Evolutionary conservation across 1,140 invertebrate species (phyloP).

Genomic region (Pseudoatta argentina): DNA sequence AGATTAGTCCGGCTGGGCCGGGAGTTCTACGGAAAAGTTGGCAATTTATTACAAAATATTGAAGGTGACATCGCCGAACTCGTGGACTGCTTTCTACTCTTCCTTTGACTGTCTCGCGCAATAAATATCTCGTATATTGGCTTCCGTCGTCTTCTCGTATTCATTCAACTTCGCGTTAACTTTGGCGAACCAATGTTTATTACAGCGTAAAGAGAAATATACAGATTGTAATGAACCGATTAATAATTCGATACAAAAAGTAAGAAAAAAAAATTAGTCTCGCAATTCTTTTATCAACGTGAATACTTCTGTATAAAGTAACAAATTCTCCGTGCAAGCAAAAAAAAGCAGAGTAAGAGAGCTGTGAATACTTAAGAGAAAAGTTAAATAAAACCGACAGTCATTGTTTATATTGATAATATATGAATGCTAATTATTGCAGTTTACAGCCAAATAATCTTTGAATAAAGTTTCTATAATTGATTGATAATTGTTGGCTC

Average conservation of each 20-base stretch:
- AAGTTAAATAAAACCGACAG: no score
- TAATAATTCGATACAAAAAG: background rate
- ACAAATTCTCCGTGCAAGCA: background rate
- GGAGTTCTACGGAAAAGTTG: slow-evolving; percentile 62
- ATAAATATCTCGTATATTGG: slow-evolving; percentile 50
- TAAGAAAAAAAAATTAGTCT: background rate
- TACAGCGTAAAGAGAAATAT: background rate
- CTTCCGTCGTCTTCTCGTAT: background rate
- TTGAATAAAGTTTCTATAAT: no score
- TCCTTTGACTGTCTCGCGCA: slow-evolving; percentile 24
- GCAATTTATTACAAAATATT: slow-evolving; percentile 78
- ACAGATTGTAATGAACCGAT: background rate
- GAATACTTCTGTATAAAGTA: background rate
- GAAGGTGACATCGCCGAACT: slow-evolving; percentile 53
- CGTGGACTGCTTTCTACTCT: background rate
- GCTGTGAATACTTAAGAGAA: no score
- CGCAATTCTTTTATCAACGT: background rate
- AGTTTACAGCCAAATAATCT: no score
- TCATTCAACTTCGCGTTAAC: slow-evolving; percentile 13
- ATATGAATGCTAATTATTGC: no score
- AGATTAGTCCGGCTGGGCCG: slow-evolving; percentile 62
- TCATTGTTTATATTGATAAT: no score
- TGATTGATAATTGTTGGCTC: no score
- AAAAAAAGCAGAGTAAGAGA: no score
- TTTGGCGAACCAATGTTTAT: background rate